Evolutionary conservation across 2,888 invertebrate genomes (phyloP), one percentile per base, ranked within the genome.

Genomic region (Aleiodes leptofemur): DNA sequence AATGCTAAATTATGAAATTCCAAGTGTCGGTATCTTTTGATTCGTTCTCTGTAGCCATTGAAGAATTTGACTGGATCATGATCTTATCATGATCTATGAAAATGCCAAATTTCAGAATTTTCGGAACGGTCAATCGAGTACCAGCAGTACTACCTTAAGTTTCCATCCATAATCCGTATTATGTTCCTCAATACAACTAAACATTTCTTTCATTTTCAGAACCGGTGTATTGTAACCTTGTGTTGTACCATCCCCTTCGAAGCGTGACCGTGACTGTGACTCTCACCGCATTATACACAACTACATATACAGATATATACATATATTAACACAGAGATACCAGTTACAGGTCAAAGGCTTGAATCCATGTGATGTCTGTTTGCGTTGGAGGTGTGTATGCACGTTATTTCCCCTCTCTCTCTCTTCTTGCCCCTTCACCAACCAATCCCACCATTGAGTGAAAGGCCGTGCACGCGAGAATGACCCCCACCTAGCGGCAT

Each of bases 231-330:
- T 78, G 78, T 78, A 68, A 72, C 77, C 73, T 79, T 76, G 70
- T 78, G 69, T 81, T 78, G 69, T 81, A 82, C 80, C 84, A 84
- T 84, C 83, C 85, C 86, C 23, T 23, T 83, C 82, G 78, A 82
- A 87, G 86, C 86, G 86, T 87, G 87, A 87, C 87, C 88, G 83
- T 88, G 88, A 87, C 88, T 87, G 84, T 87, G 88, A 87, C 86
- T 85, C 81, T 79, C 64, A 83, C 76, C 68, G 59, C 38, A 59
- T 51, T 57, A 13, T 16, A 61, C 50, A 53, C 43, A 13, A 11
- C 14, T 16, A 50, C 5, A 43, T 9, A 23, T 23, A 23, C 2
- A 23, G 23, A 23, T 23, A 23, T 23, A 23, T 23, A 23, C 23
- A 23, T 23, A 23, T 23, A 59, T 53, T 8, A 7, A 9, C 66